Conservation (phyloP, 2,888 invertebrate species). For the Tipula unca region DNA sequence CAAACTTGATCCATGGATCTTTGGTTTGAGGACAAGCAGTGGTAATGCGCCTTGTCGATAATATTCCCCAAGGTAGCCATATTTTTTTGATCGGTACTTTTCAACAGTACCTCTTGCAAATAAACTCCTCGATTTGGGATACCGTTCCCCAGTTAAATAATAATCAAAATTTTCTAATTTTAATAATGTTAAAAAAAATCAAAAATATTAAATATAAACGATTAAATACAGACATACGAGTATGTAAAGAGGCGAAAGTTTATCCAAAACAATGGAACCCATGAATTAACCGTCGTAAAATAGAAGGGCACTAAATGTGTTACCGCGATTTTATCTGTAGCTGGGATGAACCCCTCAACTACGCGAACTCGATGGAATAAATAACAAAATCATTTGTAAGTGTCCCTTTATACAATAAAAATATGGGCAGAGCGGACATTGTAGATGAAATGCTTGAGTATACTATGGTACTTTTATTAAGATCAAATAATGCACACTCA, state of each 20-base stretch:
- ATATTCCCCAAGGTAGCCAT: background rate
- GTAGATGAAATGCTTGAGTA: background rate
- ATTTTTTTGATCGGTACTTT: background rate
- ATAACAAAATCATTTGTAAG: no score
- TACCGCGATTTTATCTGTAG: background rate
- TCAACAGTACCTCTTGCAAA: background rate
- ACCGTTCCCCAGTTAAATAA: background rate
- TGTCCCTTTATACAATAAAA: background rate
- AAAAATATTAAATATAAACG: background rate
- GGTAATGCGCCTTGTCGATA: background rate
- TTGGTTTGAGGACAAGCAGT: background rate
- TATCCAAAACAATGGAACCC: background rate
- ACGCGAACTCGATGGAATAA: background rate
- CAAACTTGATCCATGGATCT: conserved; percentile 21
- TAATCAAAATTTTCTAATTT: background rate
- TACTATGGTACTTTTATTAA: background rate
- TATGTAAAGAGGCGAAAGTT: background rate
- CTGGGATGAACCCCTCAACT: background rate
- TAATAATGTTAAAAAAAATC: background rate
- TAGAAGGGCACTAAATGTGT: background rate
- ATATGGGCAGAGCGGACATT: conserved; percentile 20
- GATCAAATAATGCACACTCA: background rate
- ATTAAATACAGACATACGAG: no score
- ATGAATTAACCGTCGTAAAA: background rate
- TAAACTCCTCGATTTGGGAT: background rate